Percentiles rank a stretch among this genome's conserved stretches.
Evolutionary conservation across 2,113 vertebrate species (phyloP).

Genomic region (Chaetodon trifascialis): DNA sequence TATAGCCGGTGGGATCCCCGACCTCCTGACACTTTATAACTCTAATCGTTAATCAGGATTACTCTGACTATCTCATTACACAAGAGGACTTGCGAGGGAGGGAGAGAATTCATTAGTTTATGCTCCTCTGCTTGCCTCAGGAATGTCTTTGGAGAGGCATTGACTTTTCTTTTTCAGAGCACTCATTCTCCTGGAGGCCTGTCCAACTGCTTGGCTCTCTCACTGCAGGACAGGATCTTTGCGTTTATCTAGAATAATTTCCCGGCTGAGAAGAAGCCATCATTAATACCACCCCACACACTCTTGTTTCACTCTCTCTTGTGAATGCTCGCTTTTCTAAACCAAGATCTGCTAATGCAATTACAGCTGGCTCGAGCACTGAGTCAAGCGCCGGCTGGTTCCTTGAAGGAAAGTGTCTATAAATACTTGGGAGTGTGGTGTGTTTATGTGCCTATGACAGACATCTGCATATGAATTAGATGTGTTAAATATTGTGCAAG

Average conservation of each 20-base stretch:
- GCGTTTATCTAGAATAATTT: conserved; percentile 49
- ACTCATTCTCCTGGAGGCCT: conserved; percentile 22
- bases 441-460: neutral
- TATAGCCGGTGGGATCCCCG: conserved; percentile 25
- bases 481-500: neutral
- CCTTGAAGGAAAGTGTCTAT: conserved; percentile 20
- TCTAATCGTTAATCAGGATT: conserved; percentile 51
- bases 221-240: conserved; percentile 41
- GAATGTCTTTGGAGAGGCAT: conserved; percentile 53
- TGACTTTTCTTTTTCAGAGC: conserved; percentile 30
- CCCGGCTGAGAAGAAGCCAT: conserved; percentile 21
- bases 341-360: conserved; percentile 40
- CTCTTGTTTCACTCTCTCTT: conserved; percentile 40
- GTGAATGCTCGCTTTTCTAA: conserved; percentile 29
- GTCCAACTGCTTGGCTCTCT: conserved; percentile 36
- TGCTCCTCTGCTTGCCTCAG: conserved; percentile 19
- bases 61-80: conserved; percentile 56
- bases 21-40: conserved; percentile 43
- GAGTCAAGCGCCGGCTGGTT: conserved; percentile 16
- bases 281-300: conserved; percentile 40
- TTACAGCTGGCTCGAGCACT: conserved; percentile 9
- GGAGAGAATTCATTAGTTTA: conserved; percentile 36
- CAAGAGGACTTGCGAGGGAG: conserved; percentile 29
- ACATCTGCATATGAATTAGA: neutral
- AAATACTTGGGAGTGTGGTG: neutral